A percentile compares a stretch with the other conserved stretches of the same genome.
Evolutionary conservation across 1,140 invertebrate genomes (phyloP).

Genomic region (Drosophila repletoides): DNA sequence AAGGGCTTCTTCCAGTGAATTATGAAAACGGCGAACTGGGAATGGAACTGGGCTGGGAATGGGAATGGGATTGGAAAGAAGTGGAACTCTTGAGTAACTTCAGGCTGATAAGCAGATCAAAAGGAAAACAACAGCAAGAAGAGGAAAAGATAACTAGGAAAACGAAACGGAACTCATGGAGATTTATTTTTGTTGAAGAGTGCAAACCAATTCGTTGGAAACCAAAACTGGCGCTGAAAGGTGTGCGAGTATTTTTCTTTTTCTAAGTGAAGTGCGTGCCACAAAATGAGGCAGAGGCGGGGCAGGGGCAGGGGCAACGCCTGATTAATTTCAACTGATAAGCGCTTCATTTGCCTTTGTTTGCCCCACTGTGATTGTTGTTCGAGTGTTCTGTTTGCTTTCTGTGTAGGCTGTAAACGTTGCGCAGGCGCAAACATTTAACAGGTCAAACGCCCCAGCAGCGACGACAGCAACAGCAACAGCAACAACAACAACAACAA

Average conservation of each 20-base stretch:
- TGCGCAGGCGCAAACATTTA: slow-evolving; percentile 76
- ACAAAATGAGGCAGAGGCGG: not conserved
- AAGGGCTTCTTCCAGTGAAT: slow-evolving; percentile 47
- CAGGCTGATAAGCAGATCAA: not conserved
- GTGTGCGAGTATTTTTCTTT: slow-evolving; percentile 4
- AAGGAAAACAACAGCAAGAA: not conserved
- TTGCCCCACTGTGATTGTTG: slow-evolving; percentile 39
- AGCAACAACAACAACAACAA: slow-evolving; percentile 28
- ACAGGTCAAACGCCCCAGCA: slow-evolving; percentile 67
- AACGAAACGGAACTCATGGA: slow-evolving; percentile 47
- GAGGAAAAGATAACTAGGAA: not conserved
- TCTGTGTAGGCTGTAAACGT: slow-evolving; percentile 65
- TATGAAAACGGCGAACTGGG: slow-evolving; percentile 63
- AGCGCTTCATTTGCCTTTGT: slow-evolving; percentile 74
- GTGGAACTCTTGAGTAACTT: too few species aligned
- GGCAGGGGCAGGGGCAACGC: slow-evolving; percentile 53
- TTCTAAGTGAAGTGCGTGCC: slow-evolving; percentile 41
- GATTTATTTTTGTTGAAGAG: slow-evolving; percentile 64
- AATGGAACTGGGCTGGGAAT: slow-evolving; percentile 39
- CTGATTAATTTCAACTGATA: slow-evolving; percentile 79
- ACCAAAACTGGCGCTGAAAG: slow-evolving; percentile 56
- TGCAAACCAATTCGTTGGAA: slow-evolving; percentile 64
- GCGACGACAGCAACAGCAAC: slow-evolving; percentile 20
- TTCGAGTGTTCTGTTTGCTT: slow-evolving; percentile 4
- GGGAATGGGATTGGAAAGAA: too few species aligned